phyloP scores from a whole-genome alignment of 2,797 vertebrate genomes.

The Oryzias dopingdopingensis region DNA sequence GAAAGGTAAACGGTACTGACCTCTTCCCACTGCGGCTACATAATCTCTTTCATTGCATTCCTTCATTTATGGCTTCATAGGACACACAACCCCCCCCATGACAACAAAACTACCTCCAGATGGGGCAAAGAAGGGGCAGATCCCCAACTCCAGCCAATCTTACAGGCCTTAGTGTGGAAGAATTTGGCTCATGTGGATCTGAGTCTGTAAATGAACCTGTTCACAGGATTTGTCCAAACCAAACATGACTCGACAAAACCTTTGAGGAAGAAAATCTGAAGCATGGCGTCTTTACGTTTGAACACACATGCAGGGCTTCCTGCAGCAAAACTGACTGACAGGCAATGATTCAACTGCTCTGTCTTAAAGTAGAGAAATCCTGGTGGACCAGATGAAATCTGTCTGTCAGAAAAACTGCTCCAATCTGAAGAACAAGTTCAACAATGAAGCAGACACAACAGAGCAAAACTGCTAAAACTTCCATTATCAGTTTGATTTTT shows the following conservation, averaged over 20 bases:
- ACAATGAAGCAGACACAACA: too few relatives aligned
- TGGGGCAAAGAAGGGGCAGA: slow-evolving; percentile 52
- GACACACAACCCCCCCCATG: slow-evolving; percentile 16
- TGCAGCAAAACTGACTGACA: too few relatives aligned
- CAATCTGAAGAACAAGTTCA: too few relatives aligned
- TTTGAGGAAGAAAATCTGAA: not conserved
- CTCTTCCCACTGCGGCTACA: not conserved
- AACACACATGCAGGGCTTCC: too few relatives aligned
- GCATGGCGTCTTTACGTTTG: too few relatives aligned
- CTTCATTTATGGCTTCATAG: slow-evolving; percentile 12
- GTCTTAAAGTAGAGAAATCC: too few relatives aligned
- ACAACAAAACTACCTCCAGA: slow-evolving; percentile 72
- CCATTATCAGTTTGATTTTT: too few relatives aligned
- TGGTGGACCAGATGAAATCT: too few relatives aligned
- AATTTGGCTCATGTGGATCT: slow-evolving; percentile 21
- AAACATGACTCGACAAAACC: not conserved
- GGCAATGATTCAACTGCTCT: too few relatives aligned
- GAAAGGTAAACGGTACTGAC: not conserved
- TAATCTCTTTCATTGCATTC: slow-evolving; percentile 33
- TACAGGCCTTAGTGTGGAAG: not conserved
- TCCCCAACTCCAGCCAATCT: slow-evolving; percentile 51
- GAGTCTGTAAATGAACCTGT: not conserved
- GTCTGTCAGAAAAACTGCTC: too few relatives aligned
- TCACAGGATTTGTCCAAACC: not conserved
- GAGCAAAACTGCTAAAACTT: too few relatives aligned